Evolutionary conservation across 2,797 vertebrate species (phyloP), one percentile per base, ranked within the genome.

Genomic region (Natrix natrix): DNA sequence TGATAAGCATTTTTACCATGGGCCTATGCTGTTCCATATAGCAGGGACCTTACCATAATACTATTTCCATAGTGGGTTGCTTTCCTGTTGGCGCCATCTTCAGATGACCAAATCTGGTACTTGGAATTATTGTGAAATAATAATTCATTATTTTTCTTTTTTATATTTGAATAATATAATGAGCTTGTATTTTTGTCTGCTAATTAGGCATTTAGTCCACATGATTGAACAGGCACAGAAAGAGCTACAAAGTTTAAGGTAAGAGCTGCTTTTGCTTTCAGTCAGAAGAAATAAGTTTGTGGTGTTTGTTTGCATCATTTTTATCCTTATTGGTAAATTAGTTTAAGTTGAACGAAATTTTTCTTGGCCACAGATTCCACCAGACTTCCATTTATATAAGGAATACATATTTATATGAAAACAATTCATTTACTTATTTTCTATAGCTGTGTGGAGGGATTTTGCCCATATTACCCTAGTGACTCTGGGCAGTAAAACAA

Each of bases 211-310:
- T 96, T 96, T 99, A 94, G 99, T 99, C 91, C 98, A 98, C 94
- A 99, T 99, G 99, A 99, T 99, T 96, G 99, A 99, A 96, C 98
- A 98, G 89, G 98, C 99, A 91, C 99, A 99, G 96, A 99, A 99
- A 91, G 99, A 99, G 94, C 98, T 99, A 89, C 99, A 99, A 95
- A 99, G 98, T 94, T 98, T 99, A 97, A 98, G 99, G 99, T 99
- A 94, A 83, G 92, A 60, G 14, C 43, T 20, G n/a, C 24, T 83
- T 89, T 88, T 87, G 63, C 5, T 28, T 94, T 14, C 61, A 91
- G 59, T 78, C 55, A 8, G 10, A 94, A 89, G 12, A 56, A 88
- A 59, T 91, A 0, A 1, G 11, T 0, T 43, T 48, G 37, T 83
- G 78, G 22, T 48, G 43, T 48, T 48, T 48, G 74, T 83, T 83